Percentiles rank a stretch among this genome's conserved stretches.
Evolutionary conservation across 2,797 vertebrate genomes (phyloP).

Genomic region (Falco rusticolus): DNA sequence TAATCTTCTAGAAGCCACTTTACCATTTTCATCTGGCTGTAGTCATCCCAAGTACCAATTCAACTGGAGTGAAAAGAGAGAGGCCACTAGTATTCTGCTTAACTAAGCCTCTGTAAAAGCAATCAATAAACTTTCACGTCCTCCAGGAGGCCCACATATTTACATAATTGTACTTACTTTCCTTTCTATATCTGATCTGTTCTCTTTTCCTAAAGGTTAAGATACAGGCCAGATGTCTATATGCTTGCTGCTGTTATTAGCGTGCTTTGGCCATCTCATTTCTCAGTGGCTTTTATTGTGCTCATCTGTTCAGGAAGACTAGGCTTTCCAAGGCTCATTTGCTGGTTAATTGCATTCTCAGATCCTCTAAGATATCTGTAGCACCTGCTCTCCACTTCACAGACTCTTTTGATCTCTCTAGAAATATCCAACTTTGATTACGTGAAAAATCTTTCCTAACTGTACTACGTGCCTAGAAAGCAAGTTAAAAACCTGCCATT

Average conservation of each 20-base stretch:
- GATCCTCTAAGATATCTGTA: constrained; percentile 74
- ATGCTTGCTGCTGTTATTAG: constrained; percentile 51
- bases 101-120: constrained; percentile 52
- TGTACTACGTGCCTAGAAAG: constrained; percentile 68
- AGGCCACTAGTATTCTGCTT: background rate
- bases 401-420: constrained; percentile 75
- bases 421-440: constrained; percentile 79
- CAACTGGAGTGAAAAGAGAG: background rate
- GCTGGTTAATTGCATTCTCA: constrained; percentile 93
- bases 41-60: background rate
- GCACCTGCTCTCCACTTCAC: constrained; percentile 79
- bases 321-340: constrained; percentile 88
- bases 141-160: constrained; percentile 36
- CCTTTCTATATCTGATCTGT: background rate
- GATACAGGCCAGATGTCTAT: constrained; percentile 57
- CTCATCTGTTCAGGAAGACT: constrained; percentile 84
- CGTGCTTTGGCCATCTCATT: constrained; percentile 79
- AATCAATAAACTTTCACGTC: constrained; percentile 61
- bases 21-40: background rate
- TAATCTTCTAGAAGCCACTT: constrained; percentile 11
- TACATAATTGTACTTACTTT: constrained; percentile 68
- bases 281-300: constrained; percentile 81
- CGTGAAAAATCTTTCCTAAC: constrained; percentile 73
- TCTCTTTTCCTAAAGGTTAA: constrained; percentile 69
- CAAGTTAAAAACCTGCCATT: constrained; percentile 57